Percentiles rank a stretch among this genome's conserved stretches.
Evolutionary conservation across 2,113 vertebrate genomes (phyloP).

Genomic region (Callocephalon fimbriatum): DNA sequence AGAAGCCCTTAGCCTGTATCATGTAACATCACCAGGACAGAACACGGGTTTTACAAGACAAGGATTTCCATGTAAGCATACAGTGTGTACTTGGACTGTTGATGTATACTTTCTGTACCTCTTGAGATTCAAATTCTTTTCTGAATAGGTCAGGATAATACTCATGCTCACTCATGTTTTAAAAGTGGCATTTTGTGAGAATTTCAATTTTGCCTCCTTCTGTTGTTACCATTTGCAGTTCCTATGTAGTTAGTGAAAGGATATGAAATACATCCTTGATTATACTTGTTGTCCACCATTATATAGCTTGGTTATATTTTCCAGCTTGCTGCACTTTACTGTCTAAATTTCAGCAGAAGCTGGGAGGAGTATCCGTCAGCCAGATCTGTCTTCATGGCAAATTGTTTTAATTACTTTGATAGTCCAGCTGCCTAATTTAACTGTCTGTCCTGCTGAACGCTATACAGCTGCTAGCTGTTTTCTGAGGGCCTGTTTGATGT

Average conservation of each 20-base stretch:
- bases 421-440: neutral
- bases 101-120: accelerated
- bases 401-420: neutral
- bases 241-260: neutral
- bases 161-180: neutral
- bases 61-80: neutral
- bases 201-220: neutral
- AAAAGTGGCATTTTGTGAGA: neutral
- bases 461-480: neutral
- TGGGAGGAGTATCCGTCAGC: neutral
- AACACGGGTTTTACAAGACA: neutral
- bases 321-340: neutral
- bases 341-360: neutral
- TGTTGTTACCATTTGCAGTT: neutral
- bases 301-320: neutral
- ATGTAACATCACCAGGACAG: neutral
- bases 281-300: neutral
- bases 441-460: neutral
- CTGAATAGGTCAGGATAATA: neutral
- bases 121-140: neutral
- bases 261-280: neutral
- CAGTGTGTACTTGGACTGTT: accelerated
- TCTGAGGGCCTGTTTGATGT: neutral
- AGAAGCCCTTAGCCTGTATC: neutral
- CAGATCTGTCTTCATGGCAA: neutral